Evolutionary conservation across 2,888 invertebrate genomes (phyloP).

Genomic region (Chironomus tentans): DNA sequence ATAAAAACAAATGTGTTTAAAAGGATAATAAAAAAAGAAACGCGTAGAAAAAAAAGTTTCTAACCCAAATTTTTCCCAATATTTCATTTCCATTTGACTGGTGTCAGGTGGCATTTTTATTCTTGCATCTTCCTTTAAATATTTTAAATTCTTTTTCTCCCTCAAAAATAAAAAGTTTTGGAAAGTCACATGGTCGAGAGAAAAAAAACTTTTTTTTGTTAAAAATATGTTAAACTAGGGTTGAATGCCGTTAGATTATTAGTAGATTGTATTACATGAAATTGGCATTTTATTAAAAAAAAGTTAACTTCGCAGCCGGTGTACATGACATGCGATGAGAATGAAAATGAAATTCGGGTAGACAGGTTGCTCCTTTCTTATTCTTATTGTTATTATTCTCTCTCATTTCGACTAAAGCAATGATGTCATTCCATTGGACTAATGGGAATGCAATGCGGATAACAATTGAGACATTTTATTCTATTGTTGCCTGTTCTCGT

Average conservation of each 20-base stretch:
- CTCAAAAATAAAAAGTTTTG: background rate
- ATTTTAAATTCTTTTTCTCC: background rate
- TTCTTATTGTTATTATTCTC: background rate
- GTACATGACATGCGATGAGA: background rate
- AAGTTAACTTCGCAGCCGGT: constrained; percentile 10
- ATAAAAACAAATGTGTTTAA: no score
- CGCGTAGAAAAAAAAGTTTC: background rate
- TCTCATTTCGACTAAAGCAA: no score
- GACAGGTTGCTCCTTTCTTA: constrained; percentile 9
- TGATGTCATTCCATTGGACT: constrained; percentile 9
- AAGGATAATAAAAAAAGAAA: no score
- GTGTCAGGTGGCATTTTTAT: background rate
- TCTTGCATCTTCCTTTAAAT: no score
- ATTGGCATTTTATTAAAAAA: constrained; percentile 4
- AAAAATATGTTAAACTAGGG: background rate
- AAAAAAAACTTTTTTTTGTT: background rate
- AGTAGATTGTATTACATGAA: background rate
- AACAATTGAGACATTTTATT: constrained; percentile 23
- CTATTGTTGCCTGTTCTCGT: background rate
- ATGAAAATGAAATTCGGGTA: no score
- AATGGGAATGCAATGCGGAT: constrained; percentile 7
- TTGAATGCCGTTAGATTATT: background rate
- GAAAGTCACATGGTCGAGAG: no score
- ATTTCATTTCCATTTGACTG: background rate
- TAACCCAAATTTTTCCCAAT: background rate